Base-by-base conservation (phyloP, 2,797 vertebrate genomes). In the Phyllotis vaccarum region DNA sequence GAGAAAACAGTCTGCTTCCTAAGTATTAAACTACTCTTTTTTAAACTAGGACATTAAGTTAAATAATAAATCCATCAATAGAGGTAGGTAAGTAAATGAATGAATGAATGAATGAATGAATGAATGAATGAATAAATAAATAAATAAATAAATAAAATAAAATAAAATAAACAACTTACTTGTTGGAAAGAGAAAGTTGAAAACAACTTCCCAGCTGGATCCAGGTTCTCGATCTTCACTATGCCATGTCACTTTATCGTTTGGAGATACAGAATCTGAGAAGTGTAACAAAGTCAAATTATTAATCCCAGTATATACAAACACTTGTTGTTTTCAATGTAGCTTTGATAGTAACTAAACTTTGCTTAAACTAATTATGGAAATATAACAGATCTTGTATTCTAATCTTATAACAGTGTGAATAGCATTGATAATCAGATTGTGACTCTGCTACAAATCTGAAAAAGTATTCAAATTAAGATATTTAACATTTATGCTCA, bases 131-230 rank as follows among this genome's bases (percentile, higher is more conserved):
- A n/a, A n/a, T n/a, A n/a, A n/a, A n/a, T n/a, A n/a, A n/a, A n/a
- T n/a, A n/a, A n/a, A n/a, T n/a, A n/a, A n/a, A n/a, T 31, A 49
- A 3, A 76, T 49, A 52, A 34, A 79, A n/a, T 11, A 80, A 34
- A 52, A 2, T 52, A 52, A 54, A 75, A 46, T 40, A 19, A 92
- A 92, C 52, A 95, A 98, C 98, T 98, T 98, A 98, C 98, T 98
- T 89, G 92, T 49, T 81, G 98, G 98, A 58, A 79, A 98, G 93
- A 98, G 98, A 97, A 98, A 98, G 4, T 0, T 40, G 2, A 46
- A 0, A 27, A 97, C 0, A 66, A 0, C 0, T 34, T 76, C 19
- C 0, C 75, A 89, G 0, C 0, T 0, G 11, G 22, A 58, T 60
- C 70, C 10, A 52, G 87, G 75, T 66, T 14, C 1, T 34, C 72